Base-by-base conservation (phyloP, 1,140 invertebrate species). In the Heterodera schachtii region DNA sequence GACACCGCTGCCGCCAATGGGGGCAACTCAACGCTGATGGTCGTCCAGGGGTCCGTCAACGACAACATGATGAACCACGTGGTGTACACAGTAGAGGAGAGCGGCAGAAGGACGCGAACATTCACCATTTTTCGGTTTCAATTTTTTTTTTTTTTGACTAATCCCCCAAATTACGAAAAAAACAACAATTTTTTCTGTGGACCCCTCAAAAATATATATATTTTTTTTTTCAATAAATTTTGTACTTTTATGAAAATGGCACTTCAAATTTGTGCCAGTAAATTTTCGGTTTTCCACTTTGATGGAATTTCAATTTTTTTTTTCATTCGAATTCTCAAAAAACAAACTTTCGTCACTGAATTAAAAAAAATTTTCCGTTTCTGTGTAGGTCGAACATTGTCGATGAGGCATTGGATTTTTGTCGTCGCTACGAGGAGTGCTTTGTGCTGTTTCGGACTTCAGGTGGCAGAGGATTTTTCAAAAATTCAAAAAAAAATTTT, bases 381-480 rank as follows among this genome's bases (percentile, higher is more conserved):
- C 31, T 31, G 0, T 31, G 31, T 1, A 64, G 57, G 19, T 64
- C 57, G 4, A 11, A 64, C 13, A 64, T 0, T 64, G 13, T n/a
- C 7, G 79, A 70, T 11, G 85, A 87, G 47, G 85, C 85, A 16
- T 21, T 86, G 16, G 85, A 86, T 70, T 88, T 87, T 71, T 86
- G 78, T 67, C 44, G 86, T 8, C 83, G 85, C 21, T 87, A 82
- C 70, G 86, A 86, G 80, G 85, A 86, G 67, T 86, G 86, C 44
- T 75, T 84, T 21, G 82, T 78, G 46, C 71, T 86, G 43, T 78
- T 86, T 46, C 84, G 74, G 64, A 41, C 84, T 64, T 52, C 81
- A 16, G 86, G 86, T 87, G 46, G 21, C 21, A 52, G 21, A 11
- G 9, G 2, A 31, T n/a, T 71, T 11, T 9, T 13, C 16, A 64